Evolutionary conservation across 2,797 vertebrate genomes (phyloP).

Genomic region (Phalloptychus januarius): DNA sequence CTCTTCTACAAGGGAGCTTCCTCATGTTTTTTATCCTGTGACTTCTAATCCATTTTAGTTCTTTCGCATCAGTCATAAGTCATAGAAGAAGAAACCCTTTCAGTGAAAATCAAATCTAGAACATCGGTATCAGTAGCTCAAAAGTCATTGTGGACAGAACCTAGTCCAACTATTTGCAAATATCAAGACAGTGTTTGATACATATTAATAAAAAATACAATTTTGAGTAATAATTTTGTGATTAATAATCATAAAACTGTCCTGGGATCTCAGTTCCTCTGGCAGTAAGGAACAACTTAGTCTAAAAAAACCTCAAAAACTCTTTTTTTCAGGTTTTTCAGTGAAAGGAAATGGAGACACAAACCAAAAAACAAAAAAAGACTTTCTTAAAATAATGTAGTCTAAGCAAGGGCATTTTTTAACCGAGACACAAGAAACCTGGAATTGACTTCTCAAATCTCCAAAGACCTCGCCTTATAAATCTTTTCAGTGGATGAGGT

Average conservation of each 20-base stretch:
- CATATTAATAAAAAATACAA: not conserved
- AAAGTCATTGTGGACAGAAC: not conserved
- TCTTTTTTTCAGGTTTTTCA: not conserved
- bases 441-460: not conserved
- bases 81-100: too few species aligned
- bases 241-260: too few species aligned
- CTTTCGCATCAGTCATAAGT: not conserved
- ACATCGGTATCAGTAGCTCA: not conserved
- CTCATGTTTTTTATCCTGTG: not conserved
- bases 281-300: not conserved
- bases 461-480: not conserved
- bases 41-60: not conserved
- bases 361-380: not conserved
- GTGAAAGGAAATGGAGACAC: not conserved
- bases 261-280: not conserved
- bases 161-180: not conserved
- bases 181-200: not conserved
- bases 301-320: not conserved
- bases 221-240: too few species aligned
- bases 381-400: not conserved
- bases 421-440: not conserved
- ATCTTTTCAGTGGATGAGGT: not conserved
- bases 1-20: not conserved
- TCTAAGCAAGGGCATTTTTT: not conserved
- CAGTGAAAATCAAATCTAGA: not conserved